A percentile compares a stretch with the other conserved stretches of the same genome.
phyloP scores from a whole-genome alignment of 2,888 invertebrate species.

The Leptarthrus brevirostris region DNA sequence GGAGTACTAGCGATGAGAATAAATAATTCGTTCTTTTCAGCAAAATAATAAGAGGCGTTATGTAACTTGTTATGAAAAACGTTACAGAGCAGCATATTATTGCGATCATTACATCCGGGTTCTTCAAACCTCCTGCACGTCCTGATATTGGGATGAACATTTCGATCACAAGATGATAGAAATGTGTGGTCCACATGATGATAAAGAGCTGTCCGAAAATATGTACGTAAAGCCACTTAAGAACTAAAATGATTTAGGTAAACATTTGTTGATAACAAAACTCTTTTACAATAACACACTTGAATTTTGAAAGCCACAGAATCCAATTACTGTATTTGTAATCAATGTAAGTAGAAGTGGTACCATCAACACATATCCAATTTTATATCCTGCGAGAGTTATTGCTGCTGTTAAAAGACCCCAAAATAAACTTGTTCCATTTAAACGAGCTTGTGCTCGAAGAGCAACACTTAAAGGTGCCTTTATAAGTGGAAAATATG shows the following conservation, averaged over 20 bases:
- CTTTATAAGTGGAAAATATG: slow-evolving; percentile 51
- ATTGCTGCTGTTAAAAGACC: slow-evolving; percentile 58
- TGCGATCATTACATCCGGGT: slow-evolving; percentile 68
- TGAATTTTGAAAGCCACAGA: slow-evolving; percentile 59
- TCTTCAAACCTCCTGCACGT: slow-evolving; percentile 66
- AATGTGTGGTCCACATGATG: slow-evolving; percentile 60
- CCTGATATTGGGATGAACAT: slow-evolving; percentile 67
- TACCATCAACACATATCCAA: slow-evolving; percentile 59
- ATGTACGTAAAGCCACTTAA: slow-evolving; percentile 60
- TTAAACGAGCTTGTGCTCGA: slow-evolving; percentile 60
- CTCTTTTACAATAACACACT: slow-evolving; percentile 54
- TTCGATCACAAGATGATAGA: slow-evolving; percentile 59
- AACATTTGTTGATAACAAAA: slow-evolving; percentile 15
- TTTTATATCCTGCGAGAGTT: slow-evolving; percentile 59
- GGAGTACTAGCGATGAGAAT: slow-evolving; percentile 57
- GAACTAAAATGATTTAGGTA: slow-evolving; percentile 55
- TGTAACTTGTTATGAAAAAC: slow-evolving; percentile 64
- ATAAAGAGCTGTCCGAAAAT: slow-evolving; percentile 60
- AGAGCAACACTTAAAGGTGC: slow-evolving; percentile 60
- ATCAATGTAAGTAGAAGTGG: slow-evolving; percentile 58
- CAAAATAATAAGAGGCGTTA: slow-evolving; percentile 61
- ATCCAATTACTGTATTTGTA: slow-evolving; percentile 57
- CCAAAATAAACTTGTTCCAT: slow-evolving; percentile 61
- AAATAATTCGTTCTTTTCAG: slow-evolving; percentile 59
- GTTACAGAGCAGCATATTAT: slow-evolving; percentile 63